Evolutionary conservation across 1,140 invertebrate genomes (phyloP), one percentile per base, ranked within the genome.

Genomic region (Drosophila tropicalis): DNA sequence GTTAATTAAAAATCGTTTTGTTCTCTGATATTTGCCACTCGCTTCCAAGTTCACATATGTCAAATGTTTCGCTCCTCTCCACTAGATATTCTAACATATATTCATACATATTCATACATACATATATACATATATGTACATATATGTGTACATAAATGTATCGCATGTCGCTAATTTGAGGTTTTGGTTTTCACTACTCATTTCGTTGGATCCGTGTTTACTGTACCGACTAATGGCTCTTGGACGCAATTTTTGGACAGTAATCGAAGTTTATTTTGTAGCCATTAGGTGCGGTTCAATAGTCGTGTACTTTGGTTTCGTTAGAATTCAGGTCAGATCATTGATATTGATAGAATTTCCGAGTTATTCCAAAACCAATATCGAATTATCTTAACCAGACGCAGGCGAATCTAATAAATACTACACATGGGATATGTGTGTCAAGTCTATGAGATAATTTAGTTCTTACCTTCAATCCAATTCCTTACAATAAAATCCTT

Each of bases 1-100:
- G 85, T 70, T 84, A 87, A 87, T 87, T 87, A 87, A 87, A 87
- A 87, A 87, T 89, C 84, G 84, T 87, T 87, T 89, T 89, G 79
- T 70, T 83, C 83, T 79, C 25, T 81, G 78, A 64, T 78, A 83
- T 65, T 63, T 67, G 70, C 67, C 51, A 70, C 56, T 74, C 70
- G 39, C 60, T 67, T 40, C 62, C 83, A 86, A 80, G 83, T 80
- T 87, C 83, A 87, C 62, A 77, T 70, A 83, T 83, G 79, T 87
- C 72, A 86, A 70, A 58, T 67, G 64, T 36, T 19, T 13, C 44
- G 29, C 62, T 63, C 54, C 22, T 44, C 41, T 70, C 36, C 36
- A 55, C 57, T 51, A 25, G n/a, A 61, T 17, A 57, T 75, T 62
- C 13, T 25, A 3, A n/a, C 39, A 6, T 25, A 25, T 4, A 25